phyloP scores from a whole-genome alignment of 2,113 vertebrate species.

The Candoia aspera region DNA sequence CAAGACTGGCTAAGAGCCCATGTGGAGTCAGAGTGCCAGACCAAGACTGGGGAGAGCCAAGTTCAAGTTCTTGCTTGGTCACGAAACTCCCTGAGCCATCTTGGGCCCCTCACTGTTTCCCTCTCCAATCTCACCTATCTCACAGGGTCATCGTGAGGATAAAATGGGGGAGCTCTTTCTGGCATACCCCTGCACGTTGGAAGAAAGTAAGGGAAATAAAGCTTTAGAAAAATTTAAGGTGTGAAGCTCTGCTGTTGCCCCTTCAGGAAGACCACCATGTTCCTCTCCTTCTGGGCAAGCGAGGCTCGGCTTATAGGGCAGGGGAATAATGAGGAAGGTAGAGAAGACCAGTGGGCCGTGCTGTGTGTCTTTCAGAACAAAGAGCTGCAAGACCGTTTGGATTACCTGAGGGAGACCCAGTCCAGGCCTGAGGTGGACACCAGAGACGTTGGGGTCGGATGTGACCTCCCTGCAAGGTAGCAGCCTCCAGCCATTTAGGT shows the following conservation, averaged over 20 bases:
- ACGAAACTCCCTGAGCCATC: not conserved
- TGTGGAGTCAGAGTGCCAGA: not conserved
- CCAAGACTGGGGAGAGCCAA: not conserved
- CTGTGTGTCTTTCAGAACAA: slow-evolving; percentile 85
- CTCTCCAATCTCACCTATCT: not conserved
- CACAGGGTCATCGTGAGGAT: not conserved
- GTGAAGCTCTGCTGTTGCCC: not conserved
- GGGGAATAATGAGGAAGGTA: not conserved
- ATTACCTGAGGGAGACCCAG: slow-evolving; percentile 88
- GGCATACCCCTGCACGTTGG: not conserved
- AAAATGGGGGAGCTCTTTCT: not conserved
- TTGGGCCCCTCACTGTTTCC: not conserved
- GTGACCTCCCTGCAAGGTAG: slow-evolving; percentile 88
- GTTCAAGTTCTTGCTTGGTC: not conserved
- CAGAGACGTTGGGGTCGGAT: slow-evolving; percentile 85
- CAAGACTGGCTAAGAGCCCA: not conserved
- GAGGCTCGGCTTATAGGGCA: not conserved
- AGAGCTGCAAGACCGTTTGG: slow-evolving; percentile 95
- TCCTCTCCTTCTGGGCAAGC: not conserved
- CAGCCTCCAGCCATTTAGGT: not conserved
- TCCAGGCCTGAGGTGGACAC: slow-evolving; percentile 79
- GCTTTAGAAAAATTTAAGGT: not conserved
- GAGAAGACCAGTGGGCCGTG: not conserved
- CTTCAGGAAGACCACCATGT: not conserved
- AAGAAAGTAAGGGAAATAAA: not conserved